Percentiles rank a stretch among this genome's conserved stretches.
phyloP scores from a whole-genome alignment of 2,888 invertebrate genomes.

The Agrilus mali region DNA sequence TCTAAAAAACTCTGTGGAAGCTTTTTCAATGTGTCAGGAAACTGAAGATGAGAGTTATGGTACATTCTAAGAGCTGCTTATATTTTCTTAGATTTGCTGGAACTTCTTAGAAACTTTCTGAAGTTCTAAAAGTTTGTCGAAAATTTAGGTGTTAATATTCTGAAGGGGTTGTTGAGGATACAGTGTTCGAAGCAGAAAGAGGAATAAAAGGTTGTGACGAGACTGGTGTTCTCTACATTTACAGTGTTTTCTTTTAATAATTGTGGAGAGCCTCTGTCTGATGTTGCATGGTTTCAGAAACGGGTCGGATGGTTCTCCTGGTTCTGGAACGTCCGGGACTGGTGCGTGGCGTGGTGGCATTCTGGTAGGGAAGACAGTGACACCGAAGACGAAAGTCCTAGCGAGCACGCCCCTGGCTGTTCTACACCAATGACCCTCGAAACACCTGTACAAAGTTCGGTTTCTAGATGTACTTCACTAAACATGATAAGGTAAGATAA shows the following conservation, averaged over 20 bases:
- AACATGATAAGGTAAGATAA: conserved; percentile 53
- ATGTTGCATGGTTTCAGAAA: conserved; percentile 18
- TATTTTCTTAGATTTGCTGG: too few relatives aligned
- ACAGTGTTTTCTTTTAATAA: background rate
- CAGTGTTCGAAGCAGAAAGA: too few relatives aligned
- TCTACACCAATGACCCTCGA: conserved; percentile 74
- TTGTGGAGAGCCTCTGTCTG: background rate
- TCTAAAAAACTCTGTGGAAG: too few relatives aligned
- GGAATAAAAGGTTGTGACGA: too few relatives aligned
- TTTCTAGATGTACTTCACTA: conserved; percentile 74
- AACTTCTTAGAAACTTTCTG: too few relatives aligned
- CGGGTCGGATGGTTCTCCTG: conserved; percentile 31
- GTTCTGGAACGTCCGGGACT: conserved; percentile 42
- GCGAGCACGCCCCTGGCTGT: conserved; percentile 51
- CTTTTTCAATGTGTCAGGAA: too few relatives aligned
- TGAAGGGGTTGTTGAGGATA: too few relatives aligned
- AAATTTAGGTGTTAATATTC: too few relatives aligned
- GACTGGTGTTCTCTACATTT: too few relatives aligned
- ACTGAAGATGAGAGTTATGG: too few relatives aligned
- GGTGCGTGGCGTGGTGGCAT: conserved; percentile 88
- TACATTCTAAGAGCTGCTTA: too few relatives aligned
- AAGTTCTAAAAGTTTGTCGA: too few relatives aligned
- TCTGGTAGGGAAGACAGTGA: conserved; percentile 74
- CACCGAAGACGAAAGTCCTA: conserved; percentile 67
- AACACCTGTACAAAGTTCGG: conserved; percentile 76